A percentile compares a stretch with the other conserved stretches of the same genome.
phyloP scores from a whole-genome alignment of 2,888 invertebrate genomes.

The Agriopis aurantiaria region DNA sequence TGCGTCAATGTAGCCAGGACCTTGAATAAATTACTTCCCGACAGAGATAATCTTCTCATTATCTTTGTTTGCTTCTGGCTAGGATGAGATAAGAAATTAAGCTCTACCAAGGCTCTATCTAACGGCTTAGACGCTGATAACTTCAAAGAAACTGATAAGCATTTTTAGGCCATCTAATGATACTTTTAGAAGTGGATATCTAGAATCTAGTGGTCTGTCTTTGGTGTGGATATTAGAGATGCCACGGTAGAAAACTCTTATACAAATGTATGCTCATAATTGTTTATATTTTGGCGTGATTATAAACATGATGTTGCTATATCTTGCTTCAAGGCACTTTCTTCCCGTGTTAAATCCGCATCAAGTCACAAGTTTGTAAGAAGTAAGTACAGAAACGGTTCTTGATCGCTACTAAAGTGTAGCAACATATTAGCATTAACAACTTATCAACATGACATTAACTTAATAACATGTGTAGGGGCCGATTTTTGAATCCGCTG shows the following conservation, averaged over 20 bases:
- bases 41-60: slow-evolving; percentile 39
- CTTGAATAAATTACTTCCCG: slow-evolving; percentile 38
- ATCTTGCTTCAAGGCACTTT: background rate
- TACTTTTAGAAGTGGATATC: slow-evolving; percentile 1
- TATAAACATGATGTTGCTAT: background rate
- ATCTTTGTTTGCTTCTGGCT: slow-evolving; percentile 40
- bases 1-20: slow-evolving; percentile 24
- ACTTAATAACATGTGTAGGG: background rate
- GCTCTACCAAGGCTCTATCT: slow-evolving; percentile 28
- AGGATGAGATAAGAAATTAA: slow-evolving; percentile 43
- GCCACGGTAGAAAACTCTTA: too few species aligned
- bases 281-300: too few species aligned
- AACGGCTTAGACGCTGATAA: slow-evolving; percentile 23
- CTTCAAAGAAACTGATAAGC: slow-evolving; percentile 38
- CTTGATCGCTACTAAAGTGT: slow-evolving; percentile 11
- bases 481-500: too few species aligned
- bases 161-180: slow-evolving; percentile 18
- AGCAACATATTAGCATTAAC: slow-evolving; percentile 34
- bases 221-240: too few species aligned
- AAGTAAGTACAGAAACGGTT: slow-evolving; percentile 13
- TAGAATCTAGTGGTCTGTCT: too few species aligned
- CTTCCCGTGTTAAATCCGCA: background rate
- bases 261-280: too few species aligned
- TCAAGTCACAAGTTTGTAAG: slow-evolving; percentile 2
- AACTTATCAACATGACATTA: slow-evolving; percentile 17